Evolutionary conservation across 2,888 invertebrate species (phyloP), one percentile per base, ranked within the genome.

Genomic region (Eupithecia subumbrata): DNA sequence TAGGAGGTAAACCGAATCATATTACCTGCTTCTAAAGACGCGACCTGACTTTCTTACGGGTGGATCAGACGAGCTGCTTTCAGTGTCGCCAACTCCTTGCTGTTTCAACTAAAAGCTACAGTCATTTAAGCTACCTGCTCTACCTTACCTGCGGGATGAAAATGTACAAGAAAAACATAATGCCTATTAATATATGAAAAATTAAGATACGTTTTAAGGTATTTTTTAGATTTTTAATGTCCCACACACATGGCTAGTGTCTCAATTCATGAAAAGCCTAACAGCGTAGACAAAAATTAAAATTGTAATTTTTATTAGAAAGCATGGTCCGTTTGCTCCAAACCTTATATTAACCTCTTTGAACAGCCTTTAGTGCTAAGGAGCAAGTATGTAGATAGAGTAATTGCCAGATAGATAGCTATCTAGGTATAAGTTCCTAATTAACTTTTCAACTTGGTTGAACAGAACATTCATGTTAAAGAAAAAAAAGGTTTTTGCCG

Each of bases 1-100:
- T 74, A 76, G 71, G 66, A 69, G 71, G 71, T 74, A 52, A 72
- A 73, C 71, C 76, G 64, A 71, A 73, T 73, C 76, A 68, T 73
- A 71, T 71, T 76, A 76, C 73, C n/a, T 64, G 66, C 48, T 72
- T 71, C 63, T 72, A 48, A 72, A 66, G 34, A 48, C 18, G 43
- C 72, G 9, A 72, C 72, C 45, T 64, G 64, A 64, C 64, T 64
- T 34, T 64, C 64, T 64, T 64, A 34, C 4, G 64, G 64, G 30
- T 34, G 11, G 34, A n/a, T 34, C 37, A 67, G 5, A 67, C 37
- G 43, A 40, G 67, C 67, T 14, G 12, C 60, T 60, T 25, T 56
- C 22, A 56, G n/a, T 22, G 56, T 2, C 11, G 56, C 12, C 22
- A n/a, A 52, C n/a, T n/a, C 22, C 22, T 60, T 60, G 22, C 22